Evolutionary conservation across 2,797 vertebrate genomes (phyloP), one percentile per base, ranked within the genome.

Genomic region (Rhinophrynus dorsalis): DNA sequence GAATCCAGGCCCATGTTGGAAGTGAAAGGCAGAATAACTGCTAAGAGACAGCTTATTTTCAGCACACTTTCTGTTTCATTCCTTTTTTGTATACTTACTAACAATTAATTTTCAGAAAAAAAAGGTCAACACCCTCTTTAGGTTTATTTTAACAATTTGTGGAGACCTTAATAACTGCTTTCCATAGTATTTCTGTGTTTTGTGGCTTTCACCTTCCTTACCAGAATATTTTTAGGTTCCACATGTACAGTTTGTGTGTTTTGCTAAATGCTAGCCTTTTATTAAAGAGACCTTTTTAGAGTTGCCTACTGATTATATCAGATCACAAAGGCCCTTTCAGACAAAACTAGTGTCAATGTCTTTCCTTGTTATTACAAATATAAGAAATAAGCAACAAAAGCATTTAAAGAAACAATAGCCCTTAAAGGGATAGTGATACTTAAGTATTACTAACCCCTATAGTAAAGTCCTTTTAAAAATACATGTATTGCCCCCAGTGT

Each of bases 191-290:
- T 66, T 74, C 65, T 65, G 59, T 65, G 74, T 71, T 54, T 77
- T 51, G 32, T 74, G 68, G 78, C 76, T 78, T 80, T 75, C 50
- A 79, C 64, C 38, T 82, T 83, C 60, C 60, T 78, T 58, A 40
- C 51, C 32, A 52, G 67, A 79, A 76, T 73, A 55, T 72, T 65
- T 58, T 50, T 72, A 72, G 59, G 13, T n/a, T 44, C 35, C 20
- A 40, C 9, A 51, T 42, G 10, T 33, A 30, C 33, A 52, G 13
- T 65, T 62, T 58, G 48, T 72, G 13, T 65, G 57, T 62, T 58
- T 74, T 67, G n/a, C 51, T 35, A 15, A 35, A 30, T 33, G 44
- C 35, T 72, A 65, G 44, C 23, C 54, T 65, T 72, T 40, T 40
- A 65, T 65, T 58, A 52, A 56, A 60, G 13, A 15, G 60, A 37